These are phyloP conservation scores for Pachyuromys duprasi DNA, from an alignment of 2,797 vertebrate genomes.

Conservation along the genomic window DNA sequence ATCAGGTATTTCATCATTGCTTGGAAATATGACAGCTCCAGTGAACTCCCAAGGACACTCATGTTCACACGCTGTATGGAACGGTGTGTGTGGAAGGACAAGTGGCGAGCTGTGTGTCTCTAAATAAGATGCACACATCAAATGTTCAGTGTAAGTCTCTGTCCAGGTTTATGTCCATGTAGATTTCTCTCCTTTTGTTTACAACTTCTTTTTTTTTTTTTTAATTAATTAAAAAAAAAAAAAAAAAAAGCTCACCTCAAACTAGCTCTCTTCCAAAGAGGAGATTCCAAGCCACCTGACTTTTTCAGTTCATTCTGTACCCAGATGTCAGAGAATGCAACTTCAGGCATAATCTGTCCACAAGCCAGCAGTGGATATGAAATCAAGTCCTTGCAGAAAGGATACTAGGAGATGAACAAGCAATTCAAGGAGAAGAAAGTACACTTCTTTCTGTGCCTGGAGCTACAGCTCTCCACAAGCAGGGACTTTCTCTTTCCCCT, in stretches of 20 bases:
- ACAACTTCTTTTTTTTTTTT: conserved; percentile 86
- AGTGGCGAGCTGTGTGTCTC: conserved; percentile 74
- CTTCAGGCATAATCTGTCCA: conserved; percentile 69
- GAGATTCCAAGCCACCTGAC: conserved; percentile 87
- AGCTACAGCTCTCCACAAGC: conserved; percentile 50
- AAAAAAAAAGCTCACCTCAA: conserved; percentile 87
- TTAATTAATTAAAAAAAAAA: not conserved
- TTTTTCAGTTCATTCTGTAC: conserved; percentile 83
- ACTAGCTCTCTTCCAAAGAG: conserved; percentile 86
- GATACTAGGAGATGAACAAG: conserved; percentile 72
- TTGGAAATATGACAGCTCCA: conserved; percentile 87
- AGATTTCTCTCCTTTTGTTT: conserved; percentile 88
- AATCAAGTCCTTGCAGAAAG: conserved; percentile 76
- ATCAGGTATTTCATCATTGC: conserved; percentile 90
- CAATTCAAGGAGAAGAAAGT: conserved; percentile 62
- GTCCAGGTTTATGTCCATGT: conserved; percentile 65
- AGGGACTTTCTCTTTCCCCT: conserved; percentile 81
- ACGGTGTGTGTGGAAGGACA: conserved; percentile 83
- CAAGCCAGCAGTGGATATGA: conserved; percentile 70
- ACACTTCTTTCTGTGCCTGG: conserved; percentile 72
- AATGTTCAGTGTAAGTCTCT: conserved; percentile 64
- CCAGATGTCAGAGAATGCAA: conserved; percentile 80
- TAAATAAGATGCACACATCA: conserved; percentile 70
- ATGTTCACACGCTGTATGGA: conserved; percentile 85
- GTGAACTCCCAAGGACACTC: conserved; percentile 88